Conservation (phyloP, 2,888 invertebrate species). For the Paralinhomoeus sp. region DNA sequence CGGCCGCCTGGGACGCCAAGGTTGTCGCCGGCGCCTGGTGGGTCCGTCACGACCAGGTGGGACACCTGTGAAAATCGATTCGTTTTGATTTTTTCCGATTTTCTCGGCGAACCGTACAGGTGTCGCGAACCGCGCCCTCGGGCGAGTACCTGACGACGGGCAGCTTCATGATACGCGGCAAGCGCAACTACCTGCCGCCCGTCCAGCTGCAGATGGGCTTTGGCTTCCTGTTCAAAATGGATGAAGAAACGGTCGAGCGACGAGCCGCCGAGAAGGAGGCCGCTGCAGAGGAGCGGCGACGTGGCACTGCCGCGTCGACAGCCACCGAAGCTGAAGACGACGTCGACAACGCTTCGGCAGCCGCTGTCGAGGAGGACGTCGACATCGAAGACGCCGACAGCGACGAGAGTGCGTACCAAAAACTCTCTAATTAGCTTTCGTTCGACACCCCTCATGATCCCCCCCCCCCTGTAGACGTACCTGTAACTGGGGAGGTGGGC, state of each 20-base stretch:
- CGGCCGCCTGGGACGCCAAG: slow-evolving; percentile 95
- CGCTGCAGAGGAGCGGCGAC: neutral
- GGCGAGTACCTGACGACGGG: slow-evolving; percentile 91
- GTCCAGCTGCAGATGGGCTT: slow-evolving; percentile 75
- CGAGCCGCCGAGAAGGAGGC: slow-evolving; percentile 11
- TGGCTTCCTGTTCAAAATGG: slow-evolving; percentile 68
- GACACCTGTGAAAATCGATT: neutral
- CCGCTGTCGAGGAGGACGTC: too few relatives aligned
- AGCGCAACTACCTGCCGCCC: slow-evolving; percentile 85
- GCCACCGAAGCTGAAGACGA: slow-evolving; percentile 18
- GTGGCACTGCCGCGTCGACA: slow-evolving; percentile 3
- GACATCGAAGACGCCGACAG: too few relatives aligned
- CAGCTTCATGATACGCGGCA: slow-evolving; percentile 81
- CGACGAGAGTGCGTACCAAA: too few relatives aligned
- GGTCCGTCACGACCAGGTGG: slow-evolving; percentile 64
- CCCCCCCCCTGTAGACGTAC: too few relatives aligned
- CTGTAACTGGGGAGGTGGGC: too few relatives aligned
- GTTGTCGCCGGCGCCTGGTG: slow-evolving; percentile 87
- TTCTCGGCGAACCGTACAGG: slow-evolving; percentile 27
- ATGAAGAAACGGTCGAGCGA: slow-evolving; percentile 60
- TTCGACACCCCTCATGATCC: too few relatives aligned
- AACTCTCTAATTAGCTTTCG: too few relatives aligned
- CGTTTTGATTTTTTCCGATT: neutral
- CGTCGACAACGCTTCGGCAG: slow-evolving; percentile 5
- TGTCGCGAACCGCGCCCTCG: slow-evolving; percentile 85